Conservation (phyloP, 2,797 vertebrate genomes). For the Anas capensis region DNA sequence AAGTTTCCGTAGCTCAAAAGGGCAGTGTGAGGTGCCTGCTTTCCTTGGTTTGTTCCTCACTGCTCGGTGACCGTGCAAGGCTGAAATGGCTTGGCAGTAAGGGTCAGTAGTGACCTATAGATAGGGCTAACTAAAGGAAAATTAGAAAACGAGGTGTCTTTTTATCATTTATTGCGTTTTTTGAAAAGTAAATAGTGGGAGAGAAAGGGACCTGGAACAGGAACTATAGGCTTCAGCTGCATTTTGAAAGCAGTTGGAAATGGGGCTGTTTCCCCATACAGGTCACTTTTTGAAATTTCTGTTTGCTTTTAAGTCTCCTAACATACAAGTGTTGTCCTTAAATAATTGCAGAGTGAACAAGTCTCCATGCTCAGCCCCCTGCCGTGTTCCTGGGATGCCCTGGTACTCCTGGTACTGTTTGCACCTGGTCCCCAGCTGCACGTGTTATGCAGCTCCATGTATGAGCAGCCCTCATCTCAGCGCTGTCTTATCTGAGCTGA, state of each 20-base stretch:
- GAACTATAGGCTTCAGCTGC: not conserved
- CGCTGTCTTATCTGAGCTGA: not conserved
- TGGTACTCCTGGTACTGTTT: too few species aligned
- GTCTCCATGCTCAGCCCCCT: not conserved
- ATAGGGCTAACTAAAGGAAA: not conserved
- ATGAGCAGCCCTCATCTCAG: not conserved
- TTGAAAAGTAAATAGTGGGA: not conserved
- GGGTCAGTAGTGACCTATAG: not conserved
- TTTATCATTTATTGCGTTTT: not conserved
- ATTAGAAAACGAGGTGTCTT: not conserved
- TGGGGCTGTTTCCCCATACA: not conserved
- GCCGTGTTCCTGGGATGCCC: not conserved
- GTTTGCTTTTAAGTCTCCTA: not conserved
- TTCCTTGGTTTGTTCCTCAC: slow-evolving; percentile 44
- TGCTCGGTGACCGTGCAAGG: not conserved
- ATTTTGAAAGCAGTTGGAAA: not conserved
- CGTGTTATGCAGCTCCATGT: too few species aligned
- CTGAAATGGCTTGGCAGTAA: not conserved
- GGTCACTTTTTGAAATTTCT: not conserved
- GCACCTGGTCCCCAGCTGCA: not conserved
- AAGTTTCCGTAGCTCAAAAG: not conserved
- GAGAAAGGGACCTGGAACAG: not conserved
- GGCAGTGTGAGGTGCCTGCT: slow-evolving; percentile 22
- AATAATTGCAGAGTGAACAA: not conserved
- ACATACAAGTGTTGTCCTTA: rapidly evolving